Percentiles rank a stretch among this genome's conserved stretches.
phyloP scores from a whole-genome alignment of 2,113 vertebrate genomes.

The Astatoreochromis straeleni region DNA sequence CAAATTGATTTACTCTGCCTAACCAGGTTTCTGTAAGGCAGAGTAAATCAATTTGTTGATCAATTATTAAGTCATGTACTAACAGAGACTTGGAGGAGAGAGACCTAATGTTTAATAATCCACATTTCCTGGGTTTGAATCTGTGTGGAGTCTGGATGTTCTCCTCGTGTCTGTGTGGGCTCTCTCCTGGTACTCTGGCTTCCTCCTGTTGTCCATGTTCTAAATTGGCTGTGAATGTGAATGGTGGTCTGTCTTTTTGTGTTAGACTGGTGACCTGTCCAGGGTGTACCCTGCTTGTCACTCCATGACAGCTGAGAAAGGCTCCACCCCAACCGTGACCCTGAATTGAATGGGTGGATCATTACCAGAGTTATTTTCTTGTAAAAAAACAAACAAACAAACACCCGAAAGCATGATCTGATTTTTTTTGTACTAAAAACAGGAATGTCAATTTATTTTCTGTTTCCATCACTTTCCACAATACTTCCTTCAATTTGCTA shows the following conservation, averaged over 20 bases:
- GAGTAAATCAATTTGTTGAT: accelerated
- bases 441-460: not conserved
- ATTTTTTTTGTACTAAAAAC: not conserved
- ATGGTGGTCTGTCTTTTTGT: not conserved
- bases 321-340: not conserved
- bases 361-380: not conserved
- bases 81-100: not conserved
- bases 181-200: not conserved
- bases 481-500: not conserved
- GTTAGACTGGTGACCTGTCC: not conserved
- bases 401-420: not conserved
- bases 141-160: not conserved
- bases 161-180: not conserved
- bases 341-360: not conserved
- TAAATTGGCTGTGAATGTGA: not conserved
- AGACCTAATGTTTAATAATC: not conserved
- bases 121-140: not conserved
- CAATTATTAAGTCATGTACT: not conserved
- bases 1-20: too few species aligned
- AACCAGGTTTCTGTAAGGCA: not conserved
- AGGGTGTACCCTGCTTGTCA: not conserved
- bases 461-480: not conserved
- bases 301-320: not conserved
- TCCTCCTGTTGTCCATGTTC: not conserved
- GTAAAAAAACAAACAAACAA: not conserved